phyloP scores from a whole-genome alignment of 2,113 vertebrate species.

The Cyanoderma ruficeps region DNA sequence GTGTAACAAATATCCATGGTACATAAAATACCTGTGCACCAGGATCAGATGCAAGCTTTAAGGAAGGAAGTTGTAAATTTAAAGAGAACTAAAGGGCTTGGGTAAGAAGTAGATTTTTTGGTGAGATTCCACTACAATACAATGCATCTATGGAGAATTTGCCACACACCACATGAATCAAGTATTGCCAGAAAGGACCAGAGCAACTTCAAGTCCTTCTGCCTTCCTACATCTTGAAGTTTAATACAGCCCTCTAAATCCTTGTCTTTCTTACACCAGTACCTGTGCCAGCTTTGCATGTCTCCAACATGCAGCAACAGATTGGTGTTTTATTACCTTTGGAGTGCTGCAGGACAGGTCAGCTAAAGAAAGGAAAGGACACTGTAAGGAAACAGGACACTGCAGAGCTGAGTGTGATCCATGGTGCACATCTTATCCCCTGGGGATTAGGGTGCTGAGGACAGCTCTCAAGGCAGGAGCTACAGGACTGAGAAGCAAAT shows the following conservation, averaged over 20 bases:
- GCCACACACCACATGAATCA: not conserved
- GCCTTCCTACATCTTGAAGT: not conserved
- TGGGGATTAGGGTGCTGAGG: not conserved
- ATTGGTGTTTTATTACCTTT: not conserved
- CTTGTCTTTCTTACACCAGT: not conserved
- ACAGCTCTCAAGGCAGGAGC: not conserved
- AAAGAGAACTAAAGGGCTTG: not conserved
- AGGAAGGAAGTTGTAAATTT: not conserved
- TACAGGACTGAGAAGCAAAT: not conserved
- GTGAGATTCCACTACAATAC: not conserved
- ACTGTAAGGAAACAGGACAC: not conserved
- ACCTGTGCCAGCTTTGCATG: not conserved
- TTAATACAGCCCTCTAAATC: not conserved
- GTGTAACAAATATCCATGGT: not conserved
- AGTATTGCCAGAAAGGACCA: not conserved
- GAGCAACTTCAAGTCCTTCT: not conserved
- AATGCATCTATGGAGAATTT: not conserved
- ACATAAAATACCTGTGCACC: not conserved
- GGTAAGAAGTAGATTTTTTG: not conserved
- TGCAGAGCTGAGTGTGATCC: not conserved
- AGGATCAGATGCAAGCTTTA: not conserved
- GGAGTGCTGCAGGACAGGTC: not conserved
- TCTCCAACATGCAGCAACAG: not conserved
- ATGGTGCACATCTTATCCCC: not conserved
- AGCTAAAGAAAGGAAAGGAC: not conserved